These are phyloP conservation scores for Cataglyphis livida DNA, from an alignment of 2,888 invertebrate genomes.

Conservation along the genomic window DNA sequence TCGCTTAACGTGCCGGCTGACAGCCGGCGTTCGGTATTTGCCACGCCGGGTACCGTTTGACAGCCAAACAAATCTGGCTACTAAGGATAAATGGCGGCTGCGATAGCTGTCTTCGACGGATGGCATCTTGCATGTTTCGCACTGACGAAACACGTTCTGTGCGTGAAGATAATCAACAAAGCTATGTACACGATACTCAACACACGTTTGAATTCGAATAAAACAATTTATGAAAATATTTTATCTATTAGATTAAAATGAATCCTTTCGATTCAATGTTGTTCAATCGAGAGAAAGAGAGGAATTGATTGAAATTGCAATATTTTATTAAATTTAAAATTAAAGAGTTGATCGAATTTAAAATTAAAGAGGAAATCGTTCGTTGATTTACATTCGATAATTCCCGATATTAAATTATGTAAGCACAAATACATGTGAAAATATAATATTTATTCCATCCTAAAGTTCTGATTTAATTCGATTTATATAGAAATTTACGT, in stretches of 20 bases:
- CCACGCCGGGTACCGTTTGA: constrained; percentile 28
- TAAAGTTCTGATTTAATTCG: background rate
- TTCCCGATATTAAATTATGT: background rate
- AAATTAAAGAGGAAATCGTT: constrained; percentile 4
- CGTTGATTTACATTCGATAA: background rate
- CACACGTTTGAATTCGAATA: background rate
- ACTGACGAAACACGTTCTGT: background rate
- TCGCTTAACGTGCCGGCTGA: constrained; percentile 24
- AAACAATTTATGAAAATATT: background rate
- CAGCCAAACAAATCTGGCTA: constrained; percentile 45
- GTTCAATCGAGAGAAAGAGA: background rate
- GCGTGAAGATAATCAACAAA: background rate
- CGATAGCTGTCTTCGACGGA: constrained; percentile 13
- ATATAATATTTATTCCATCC: background rate
- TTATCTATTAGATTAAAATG: background rate
- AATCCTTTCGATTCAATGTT: background rate
- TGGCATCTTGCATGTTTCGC: background rate
- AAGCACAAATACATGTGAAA: background rate
- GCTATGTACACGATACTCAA: too few relatives aligned
- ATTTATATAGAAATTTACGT: background rate
- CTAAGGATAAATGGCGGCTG: constrained; percentile 38
- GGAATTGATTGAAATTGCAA: background rate
- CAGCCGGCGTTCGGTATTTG: constrained; percentile 29
- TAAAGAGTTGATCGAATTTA: background rate
- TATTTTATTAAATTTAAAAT: constrained; percentile 16